Base-by-base conservation (phyloP, 2,113 vertebrate species). In the Acrocephalus arundinaceus region DNA sequence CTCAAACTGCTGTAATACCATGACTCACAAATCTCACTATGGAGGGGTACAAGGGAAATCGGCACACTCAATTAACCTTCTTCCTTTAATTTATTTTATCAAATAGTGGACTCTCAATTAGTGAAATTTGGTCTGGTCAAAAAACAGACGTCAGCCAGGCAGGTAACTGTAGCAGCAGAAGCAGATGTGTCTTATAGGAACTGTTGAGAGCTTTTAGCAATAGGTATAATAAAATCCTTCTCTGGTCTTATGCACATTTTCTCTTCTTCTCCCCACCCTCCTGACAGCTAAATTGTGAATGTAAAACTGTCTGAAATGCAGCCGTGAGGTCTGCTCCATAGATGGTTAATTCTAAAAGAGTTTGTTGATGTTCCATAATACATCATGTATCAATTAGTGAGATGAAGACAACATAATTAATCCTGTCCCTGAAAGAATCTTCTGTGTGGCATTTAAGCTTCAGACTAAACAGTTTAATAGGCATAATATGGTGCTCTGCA, bases 141-240 rank as follows among this genome's bases (percentile, higher is more conserved):
- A 90, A 85, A 20, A 24, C 67, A 57, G 13, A 39, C 10, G 20
- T 80, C 37, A 73, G 27, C 10, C 23, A 66, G 58, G 3, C 31
- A 80, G 46, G 11, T 28, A 48, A 63, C n/a, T 21, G 41, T 9
- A 73, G 27, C 30, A 82, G 66, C 51, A 85, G 77, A 73, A 73
- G 24, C 17, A 79, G 22, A 18, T 0, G 1, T 9, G 25, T 54
- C 25, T 46, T 85, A 3, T 0, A 51, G 35, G 14, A 91, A 17
- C 11, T 77, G 49, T 15, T 30, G n/a, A 77, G 51, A 63, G 9
- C 13, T 74, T 92, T 59, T 55, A 55, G 18, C 4, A 73, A 15
- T 51, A 43, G 7, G 7, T 39, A 3, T 0, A 49, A 4, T 24
- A 67, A 82, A 87, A 54, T 35, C 39, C 9, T 81, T 62, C 19